Conservation (phyloP, 2,888 invertebrate species). For the Brachynemurus nebulosus region DNA sequence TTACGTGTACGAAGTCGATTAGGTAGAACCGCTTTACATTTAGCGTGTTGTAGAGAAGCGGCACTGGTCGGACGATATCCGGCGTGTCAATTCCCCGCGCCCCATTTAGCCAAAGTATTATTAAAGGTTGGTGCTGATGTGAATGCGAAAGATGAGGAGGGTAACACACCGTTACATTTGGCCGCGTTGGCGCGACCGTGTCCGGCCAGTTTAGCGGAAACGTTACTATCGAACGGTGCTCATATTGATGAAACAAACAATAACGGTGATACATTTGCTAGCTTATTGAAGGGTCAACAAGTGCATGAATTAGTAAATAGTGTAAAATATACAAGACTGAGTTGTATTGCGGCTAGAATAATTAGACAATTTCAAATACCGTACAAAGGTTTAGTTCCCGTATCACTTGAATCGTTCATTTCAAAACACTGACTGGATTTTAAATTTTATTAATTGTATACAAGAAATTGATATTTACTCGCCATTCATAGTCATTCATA, state of each 20-base stretch:
- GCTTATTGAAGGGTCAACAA: constrained; percentile 47
- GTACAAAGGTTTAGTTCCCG: constrained; percentile 56
- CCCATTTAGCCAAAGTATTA: constrained; percentile 55
- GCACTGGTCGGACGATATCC: constrained; percentile 52
- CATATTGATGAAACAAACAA: constrained; percentile 73
- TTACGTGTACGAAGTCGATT: constrained; percentile 46
- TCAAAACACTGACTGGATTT: constrained; percentile 27
- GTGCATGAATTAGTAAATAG: constrained; percentile 58
- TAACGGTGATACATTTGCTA: constrained; percentile 60
- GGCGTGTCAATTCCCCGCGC: constrained; percentile 55
- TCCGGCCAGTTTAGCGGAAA: constrained; percentile 53
- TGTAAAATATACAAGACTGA: constrained; percentile 62
- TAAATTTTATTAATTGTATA: background rate
- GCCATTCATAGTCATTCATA: too few relatives aligned
- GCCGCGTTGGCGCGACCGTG: constrained; percentile 61
- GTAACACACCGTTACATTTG: constrained; percentile 80
- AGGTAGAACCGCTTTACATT: constrained; percentile 61
- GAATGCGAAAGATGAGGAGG: constrained; percentile 63
- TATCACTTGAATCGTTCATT: constrained; percentile 63
- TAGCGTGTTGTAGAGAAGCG: constrained; percentile 70
- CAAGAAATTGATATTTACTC: too few relatives aligned
- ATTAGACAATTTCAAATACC: constrained; percentile 57
- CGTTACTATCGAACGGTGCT: constrained; percentile 65
- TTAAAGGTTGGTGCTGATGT: constrained; percentile 72
- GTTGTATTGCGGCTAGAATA: constrained; percentile 74